These are phyloP conservation scores for Caenorhabditis afra DNA, from an alignment of 2,888 invertebrate genomes.

Conservation along the genomic window DNA sequence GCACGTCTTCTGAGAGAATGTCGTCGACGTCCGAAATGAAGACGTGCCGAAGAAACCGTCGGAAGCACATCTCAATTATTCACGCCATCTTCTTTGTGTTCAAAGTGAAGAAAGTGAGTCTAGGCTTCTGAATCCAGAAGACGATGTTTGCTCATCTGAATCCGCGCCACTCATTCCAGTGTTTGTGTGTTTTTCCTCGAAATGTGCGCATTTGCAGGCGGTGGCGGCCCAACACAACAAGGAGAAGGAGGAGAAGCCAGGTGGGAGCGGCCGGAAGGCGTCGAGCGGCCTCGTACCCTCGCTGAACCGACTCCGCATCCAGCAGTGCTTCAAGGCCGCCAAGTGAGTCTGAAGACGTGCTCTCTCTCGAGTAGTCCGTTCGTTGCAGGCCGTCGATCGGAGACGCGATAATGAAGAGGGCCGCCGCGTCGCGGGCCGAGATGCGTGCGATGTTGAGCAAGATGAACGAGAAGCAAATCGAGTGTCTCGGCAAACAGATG, in stretches of 20 bases:
- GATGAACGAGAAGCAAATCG: conserved; percentile 72
- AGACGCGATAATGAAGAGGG: conserved; percentile 76
- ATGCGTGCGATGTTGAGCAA: conserved; percentile 72
- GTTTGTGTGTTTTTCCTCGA: background rate
- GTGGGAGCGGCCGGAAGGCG: conserved; percentile 58
- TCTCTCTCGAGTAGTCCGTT: background rate
- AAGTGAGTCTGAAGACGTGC: conserved; percentile 67
- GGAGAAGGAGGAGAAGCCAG: conserved; percentile 38
- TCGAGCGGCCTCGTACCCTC: conserved; percentile 75
- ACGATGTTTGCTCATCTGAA: no score
- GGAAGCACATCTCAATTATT: conserved; percentile 36
- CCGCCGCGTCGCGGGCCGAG: conserved; percentile 73
- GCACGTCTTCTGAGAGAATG: background rate
- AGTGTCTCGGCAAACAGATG: conserved; percentile 69
- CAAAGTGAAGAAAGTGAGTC: conserved; percentile 31
- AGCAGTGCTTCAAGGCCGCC: conserved; percentile 76
- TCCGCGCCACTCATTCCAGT: background rate
- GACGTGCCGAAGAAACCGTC: background rate
- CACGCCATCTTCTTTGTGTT: conserved; percentile 49
- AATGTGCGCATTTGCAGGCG: conserved; percentile 44
- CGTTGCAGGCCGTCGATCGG: conserved; percentile 75
- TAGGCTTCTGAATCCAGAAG: background rate
- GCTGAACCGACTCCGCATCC: conserved; percentile 76
- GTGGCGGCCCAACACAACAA: conserved; percentile 55
- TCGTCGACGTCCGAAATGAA: conserved; percentile 12